A percentile compares a stretch with the other conserved stretches of the same genome.
Evolutionary conservation across 2,797 vertebrate species (phyloP).

Genomic region (Sorex maritimensis): DNA sequence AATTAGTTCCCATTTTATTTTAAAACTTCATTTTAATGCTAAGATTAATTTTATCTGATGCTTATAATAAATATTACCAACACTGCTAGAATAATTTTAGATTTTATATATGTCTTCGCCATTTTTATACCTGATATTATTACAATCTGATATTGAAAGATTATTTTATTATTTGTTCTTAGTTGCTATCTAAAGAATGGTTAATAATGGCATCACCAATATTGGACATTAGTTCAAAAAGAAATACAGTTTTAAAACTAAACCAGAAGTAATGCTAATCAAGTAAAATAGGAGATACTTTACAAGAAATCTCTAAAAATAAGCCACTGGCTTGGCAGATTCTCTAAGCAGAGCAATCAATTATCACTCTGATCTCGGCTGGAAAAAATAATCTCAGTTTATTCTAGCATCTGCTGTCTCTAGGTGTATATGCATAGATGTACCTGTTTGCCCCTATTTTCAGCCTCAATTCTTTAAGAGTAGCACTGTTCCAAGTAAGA

Average conservation of each 20-base stretch:
- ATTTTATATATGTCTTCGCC: constrained; percentile 4
- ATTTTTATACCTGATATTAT: neutral
- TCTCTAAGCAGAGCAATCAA: neutral
- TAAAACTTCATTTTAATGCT: constrained; percentile 24
- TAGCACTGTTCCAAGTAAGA: neutral
- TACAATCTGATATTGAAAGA: neutral
- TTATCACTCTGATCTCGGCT: neutral
- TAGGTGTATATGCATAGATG: fast-evolving
- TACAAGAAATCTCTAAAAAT: neutral
- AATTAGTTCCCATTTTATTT: constrained; percentile 45
- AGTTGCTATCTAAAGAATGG: neutral
- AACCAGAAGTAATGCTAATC: neutral
- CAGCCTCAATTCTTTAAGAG: neutral
- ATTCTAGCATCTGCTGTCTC: neutral
- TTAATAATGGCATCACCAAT: neutral
- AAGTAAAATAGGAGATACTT: neutral
- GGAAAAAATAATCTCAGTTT: neutral
- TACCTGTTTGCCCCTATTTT: neutral
- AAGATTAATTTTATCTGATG: constrained; percentile 22
- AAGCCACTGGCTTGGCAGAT: neutral
- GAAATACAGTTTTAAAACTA: neutral
- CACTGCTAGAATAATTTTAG: constrained; percentile 6
- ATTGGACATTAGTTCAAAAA: neutral
- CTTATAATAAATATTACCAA: neutral
- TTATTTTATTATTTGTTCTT: constrained; percentile 11